Base-by-base conservation (phyloP, 1,140 invertebrate genomes). In the Bombus vancouverensis region DNA sequence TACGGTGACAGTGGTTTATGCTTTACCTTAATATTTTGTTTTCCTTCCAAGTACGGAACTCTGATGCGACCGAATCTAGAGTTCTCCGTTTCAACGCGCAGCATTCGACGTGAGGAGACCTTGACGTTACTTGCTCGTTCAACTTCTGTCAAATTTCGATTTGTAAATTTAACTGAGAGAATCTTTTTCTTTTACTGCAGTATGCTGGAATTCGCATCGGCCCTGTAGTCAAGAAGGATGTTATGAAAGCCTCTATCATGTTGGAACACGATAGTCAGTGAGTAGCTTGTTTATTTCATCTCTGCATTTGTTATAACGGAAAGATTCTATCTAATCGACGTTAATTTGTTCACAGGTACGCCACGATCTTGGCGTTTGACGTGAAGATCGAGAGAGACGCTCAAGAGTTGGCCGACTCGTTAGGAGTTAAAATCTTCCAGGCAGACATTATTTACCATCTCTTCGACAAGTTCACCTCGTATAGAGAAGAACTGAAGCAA, bases 361-460 rank as follows among this genome's bases (percentile, higher is more conserved):
- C 99, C 42, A 98, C 98, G 47, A 99, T 99, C 94, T 96, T 99
- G 85, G 99, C 99, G 0, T 99, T 99, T 95, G 99, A 99, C 96
- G 99, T 99, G 2, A 99, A 99, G 96, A 97, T 99, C 47, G 99
- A 99, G 94, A 96, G 97, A 81, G 99, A 99, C 92, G 99, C 99
- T 1, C 99, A 99, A 95, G 98, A 99, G 93, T 95, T 99, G 93
- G 99, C 99, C 0, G 99, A 99, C 92, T 96, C 97, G 74, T 94
- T 99, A 70, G 98, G 98, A 78, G 98, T 99, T 68, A 98, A 98
- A 95, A 99, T 99, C 92, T 99, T 99, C 96, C 98, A 99, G 83
- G 99, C 99, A 5, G 99, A 99, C 95, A 99, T 99, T 94, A 99
- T 99, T 92, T 99, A 99, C 95, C 99, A 99, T 96, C 95, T 99